These are phyloP conservation scores for Enchytraeus crypticus DNA, from an alignment of 2,888 invertebrate genomes.

Conservation along the genomic window DNA sequence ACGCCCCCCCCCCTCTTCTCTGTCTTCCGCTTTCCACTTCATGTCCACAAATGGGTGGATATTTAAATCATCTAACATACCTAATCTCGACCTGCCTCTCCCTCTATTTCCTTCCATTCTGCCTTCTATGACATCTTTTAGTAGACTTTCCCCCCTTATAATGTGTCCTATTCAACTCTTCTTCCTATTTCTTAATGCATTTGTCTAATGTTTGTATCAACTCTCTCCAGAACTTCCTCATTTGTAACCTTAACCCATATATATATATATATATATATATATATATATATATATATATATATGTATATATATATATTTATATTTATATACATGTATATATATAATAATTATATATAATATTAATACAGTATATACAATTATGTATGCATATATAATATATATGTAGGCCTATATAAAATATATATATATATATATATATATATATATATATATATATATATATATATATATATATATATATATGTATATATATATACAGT, in stretches of 20 bases:
- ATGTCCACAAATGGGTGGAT: too few species aligned
- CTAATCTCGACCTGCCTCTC: too few species aligned
- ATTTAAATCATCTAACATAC: too few species aligned
- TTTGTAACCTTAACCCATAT: background rate
- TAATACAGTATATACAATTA: background rate
- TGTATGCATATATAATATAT: background rate
- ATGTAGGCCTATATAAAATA: background rate
- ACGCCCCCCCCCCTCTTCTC: too few species aligned
- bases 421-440: background rate
- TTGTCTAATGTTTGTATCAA: too few species aligned
- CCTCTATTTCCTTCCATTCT: too few species aligned
- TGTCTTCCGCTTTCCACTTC: too few species aligned
- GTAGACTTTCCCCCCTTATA: too few species aligned
- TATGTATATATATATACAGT: background rate
- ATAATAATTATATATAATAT: background rate
- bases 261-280: background rate
- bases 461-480: background rate
- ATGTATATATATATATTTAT: conserved; percentile 2
- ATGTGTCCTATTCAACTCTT: too few species aligned
- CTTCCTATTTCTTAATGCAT: too few species aligned
- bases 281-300: background rate
- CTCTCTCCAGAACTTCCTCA: too few species aligned
- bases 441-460: background rate
- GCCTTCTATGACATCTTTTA: too few species aligned
- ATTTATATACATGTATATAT: conserved; percentile 4